Evolutionary conservation across 2,888 invertebrate species (phyloP), one percentile per base, ranked within the genome.

Genomic region (Polydrusus pterygomalis): DNA sequence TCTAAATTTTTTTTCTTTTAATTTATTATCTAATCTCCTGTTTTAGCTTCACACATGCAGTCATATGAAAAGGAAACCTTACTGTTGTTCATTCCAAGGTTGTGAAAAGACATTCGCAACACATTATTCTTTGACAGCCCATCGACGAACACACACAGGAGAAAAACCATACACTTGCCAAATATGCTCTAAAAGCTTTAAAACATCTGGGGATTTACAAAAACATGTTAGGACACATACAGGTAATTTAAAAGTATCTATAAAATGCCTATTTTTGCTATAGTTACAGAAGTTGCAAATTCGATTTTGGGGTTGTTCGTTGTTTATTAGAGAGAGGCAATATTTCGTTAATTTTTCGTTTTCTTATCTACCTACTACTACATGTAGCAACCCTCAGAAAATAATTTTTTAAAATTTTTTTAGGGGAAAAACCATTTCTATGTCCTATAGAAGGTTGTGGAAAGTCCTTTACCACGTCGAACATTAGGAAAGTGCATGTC

Each of bases 401-500:
- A n/a, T n/a, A n/a, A n/a, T n/a, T n/a, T n/a, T n/a, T n/a, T n/a
- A n/a, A n/a, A n/a, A n/a, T 17, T 17, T 8, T 47, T 47, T 17
- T 17, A 87, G 87, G 87, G 18, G 90, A 90, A 85, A 88, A 89
- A 15, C 90, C 91, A 20, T 89, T 87, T 86, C 83, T 86, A 47
- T 91, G 91, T 85, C 87, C 87, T 54, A 87, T 88, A 2, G 89
- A 89, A 70, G 91, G 91, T 17, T 93, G 93, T 84, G 90, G 90
- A 38, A 88, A 91, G 79, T 91, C 92, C 0, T 93, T 93, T 83
- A 92, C 92, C 0, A 93, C 93, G 0, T 92, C 92, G 20, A 92
- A 93, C 83, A 93, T 93, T 70, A 88, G 92, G 30, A 93, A 92
- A 87, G 90, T 91, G 60, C 93, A 93, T 82, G 89, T 92, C 47